Base-by-base conservation (phyloP, 1,140 invertebrate species). In the Cylas formicarius region DNA sequence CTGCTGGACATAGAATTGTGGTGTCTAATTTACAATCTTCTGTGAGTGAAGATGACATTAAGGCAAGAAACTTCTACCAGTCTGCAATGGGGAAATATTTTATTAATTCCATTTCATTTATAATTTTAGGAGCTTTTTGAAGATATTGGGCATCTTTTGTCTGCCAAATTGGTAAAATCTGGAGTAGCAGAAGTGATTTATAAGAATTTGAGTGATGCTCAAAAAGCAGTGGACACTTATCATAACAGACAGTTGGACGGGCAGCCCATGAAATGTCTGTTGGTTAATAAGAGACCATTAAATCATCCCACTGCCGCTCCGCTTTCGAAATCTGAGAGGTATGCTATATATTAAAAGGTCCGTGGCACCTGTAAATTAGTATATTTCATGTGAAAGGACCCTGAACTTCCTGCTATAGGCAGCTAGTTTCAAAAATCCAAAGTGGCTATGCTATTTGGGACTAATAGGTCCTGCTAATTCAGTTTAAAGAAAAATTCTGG, bases 171-270 rank as follows among this genome's bases (percentile, higher is more conserved):
- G 53, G 79, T 92, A n/a, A 78, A 87, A 35, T 78, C 82, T 3
- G 90, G 90, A 4, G 82, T 81, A 8, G 90, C 90, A 1, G 89
- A 94, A 71, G 88, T 94, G 8, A 84, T 92, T 50, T 95, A 90
- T 62, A 81, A 85, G 55, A 81, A 78, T 23, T 67, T 84, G 37
- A 81, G 86, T 49, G 86, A 93, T 70, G 90, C 90, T 27, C 77
- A 85, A 43, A 82, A 81, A 64, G 90, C 91, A 18, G 86, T 92
- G 5, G 86, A 92, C 55, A 81, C 86, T 23, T 96, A 94, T 68
- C 88, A 95, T 61, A 91, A 92, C 63, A 70, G 90, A 34, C 88
- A 92, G 60, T 71, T 91, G 14, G 87, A 91, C 71, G 85, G 86
- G 1, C 80, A 83, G 60, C 83, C 84, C 3, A 87, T 87, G 84